Evolutionary conservation across 2,797 vertebrate species (phyloP).

Genomic region (Dryobates pubescens): DNA sequence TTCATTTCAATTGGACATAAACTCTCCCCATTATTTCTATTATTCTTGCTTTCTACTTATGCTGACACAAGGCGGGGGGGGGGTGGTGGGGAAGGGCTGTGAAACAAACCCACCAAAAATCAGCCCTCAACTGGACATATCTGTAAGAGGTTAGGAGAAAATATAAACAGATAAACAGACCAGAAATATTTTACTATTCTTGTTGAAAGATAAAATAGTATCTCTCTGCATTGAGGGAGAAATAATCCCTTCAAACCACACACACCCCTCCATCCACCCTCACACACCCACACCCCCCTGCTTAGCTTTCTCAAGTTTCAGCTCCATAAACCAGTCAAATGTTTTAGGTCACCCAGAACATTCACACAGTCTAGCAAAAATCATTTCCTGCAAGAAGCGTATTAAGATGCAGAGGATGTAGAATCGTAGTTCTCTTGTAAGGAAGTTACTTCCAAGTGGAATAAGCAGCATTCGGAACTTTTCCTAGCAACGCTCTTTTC

Average conservation of each 20-base stretch:
- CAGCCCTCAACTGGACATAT: background rate
- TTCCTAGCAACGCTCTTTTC: background rate
- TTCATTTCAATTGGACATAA: background rate
- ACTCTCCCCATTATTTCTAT: background rate
- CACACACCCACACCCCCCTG: background rate
- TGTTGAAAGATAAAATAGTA: background rate
- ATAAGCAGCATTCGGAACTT: background rate
- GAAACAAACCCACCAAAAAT: background rate
- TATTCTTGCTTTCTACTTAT: background rate
- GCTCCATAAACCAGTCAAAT: background rate
- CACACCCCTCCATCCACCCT: no score
- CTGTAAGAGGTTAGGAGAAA: background rate
- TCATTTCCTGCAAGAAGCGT: background rate
- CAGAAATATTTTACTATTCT: background rate
- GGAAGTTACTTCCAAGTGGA: constrained; percentile 4
- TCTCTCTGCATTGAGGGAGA: background rate
- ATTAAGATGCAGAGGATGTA: background rate
- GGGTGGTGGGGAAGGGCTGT: no score
- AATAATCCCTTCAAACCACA: background rate
- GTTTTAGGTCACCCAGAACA: constrained; percentile 41
- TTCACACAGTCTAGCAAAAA: constrained; percentile 41
- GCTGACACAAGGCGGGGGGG: background rate
- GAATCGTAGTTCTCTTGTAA: constrained; percentile 1
- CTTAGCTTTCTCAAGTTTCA: constrained; percentile 18
- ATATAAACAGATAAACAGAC: background rate